These are phyloP conservation scores for Pteronura brasiliensis DNA, from an alignment of 2,113 vertebrate genomes.

Conservation along the genomic window DNA sequence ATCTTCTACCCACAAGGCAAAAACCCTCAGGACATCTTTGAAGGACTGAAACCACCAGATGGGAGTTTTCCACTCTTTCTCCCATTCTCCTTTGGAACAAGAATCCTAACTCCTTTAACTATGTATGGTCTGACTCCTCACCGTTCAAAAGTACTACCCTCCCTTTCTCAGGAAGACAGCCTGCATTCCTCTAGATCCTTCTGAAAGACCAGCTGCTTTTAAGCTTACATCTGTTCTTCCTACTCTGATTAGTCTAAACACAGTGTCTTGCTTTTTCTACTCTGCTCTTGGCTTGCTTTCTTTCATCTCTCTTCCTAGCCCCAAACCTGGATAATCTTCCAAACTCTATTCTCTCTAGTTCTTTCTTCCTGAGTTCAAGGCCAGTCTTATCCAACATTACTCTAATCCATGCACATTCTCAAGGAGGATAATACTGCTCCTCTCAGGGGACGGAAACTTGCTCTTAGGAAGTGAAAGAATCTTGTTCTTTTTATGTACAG, in stretches of 20 bases:
- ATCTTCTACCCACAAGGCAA: not conserved
- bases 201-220: not conserved
- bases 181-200: not conserved
- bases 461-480: too few relatives aligned
- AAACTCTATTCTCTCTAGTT: not conserved
- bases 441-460: too few relatives aligned
- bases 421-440: too few relatives aligned
- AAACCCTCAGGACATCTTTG: not conserved
- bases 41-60: not conserved
- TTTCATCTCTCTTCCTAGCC: not conserved
- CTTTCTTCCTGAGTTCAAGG: not conserved
- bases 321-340: not conserved
- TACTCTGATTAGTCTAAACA: not conserved
- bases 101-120: not conserved
- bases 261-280: not conserved
- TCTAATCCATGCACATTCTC: not conserved
- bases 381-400: not conserved
- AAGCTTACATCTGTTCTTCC: not conserved
- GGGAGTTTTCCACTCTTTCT: not conserved
- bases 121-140: not conserved
- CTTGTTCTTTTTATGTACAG: too few relatives aligned
- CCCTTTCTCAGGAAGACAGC: not conserved
- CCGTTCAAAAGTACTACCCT: not conserved
- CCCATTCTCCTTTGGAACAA: not conserved
- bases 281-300: not conserved